These are phyloP conservation scores for Byasa hedistus DNA, from an alignment of 2,888 invertebrate species.

Conservation along the genomic window DNA sequence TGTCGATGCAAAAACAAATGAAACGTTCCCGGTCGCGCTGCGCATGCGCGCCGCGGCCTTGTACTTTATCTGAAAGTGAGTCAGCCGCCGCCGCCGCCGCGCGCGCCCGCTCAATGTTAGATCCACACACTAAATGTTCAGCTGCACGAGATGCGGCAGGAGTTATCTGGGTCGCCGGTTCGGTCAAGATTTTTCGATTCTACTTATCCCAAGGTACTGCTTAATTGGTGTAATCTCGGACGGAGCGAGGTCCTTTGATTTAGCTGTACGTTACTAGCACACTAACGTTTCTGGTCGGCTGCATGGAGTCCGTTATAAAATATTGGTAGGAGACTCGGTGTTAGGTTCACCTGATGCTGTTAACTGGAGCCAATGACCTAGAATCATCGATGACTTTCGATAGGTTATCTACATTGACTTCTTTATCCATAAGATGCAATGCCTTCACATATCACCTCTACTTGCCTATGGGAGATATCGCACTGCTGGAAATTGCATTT, in stretches of 20 bases:
- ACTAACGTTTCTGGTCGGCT: no score
- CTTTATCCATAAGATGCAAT: no score
- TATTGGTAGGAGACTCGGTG: no score
- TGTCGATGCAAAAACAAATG: slow-evolving; percentile 12
- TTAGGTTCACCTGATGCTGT: no score
- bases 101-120: slow-evolving; percentile 53
- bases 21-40: slow-evolving; percentile 5
- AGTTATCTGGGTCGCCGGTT: slow-evolving; percentile 41
- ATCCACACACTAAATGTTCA: slow-evolving; percentile 40
- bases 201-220: slow-evolving; percentile 15
- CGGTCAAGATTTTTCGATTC: slow-evolving; percentile 27
- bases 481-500: no score
- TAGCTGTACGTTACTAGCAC: no score
- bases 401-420: no score
- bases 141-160: slow-evolving; percentile 39
- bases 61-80: slow-evolving; percentile 67
- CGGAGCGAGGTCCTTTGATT: slow-evolving; percentile 2
- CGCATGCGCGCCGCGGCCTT: slow-evolving; percentile 45
- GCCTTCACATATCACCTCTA: no score
- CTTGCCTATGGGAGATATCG: no score
- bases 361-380: no score
- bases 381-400: no score
- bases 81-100: slow-evolving; percentile 49
- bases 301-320: no score
- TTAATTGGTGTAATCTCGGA: slow-evolving; percentile 4